Conservation (phyloP, 2,888 invertebrate genomes). For the Ophion costatus region DNA sequence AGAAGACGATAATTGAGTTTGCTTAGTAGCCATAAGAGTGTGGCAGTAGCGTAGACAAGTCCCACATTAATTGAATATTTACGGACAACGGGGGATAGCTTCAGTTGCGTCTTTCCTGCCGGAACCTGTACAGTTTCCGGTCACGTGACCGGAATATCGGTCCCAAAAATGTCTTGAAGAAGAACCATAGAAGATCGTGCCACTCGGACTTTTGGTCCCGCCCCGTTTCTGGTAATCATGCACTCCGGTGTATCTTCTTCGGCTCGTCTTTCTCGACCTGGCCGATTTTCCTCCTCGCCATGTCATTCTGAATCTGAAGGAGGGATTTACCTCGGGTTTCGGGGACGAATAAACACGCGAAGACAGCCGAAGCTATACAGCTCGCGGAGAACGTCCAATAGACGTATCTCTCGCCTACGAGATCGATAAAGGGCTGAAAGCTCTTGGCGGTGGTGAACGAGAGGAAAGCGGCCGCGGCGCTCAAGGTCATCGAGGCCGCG, state of each 20-base stretch:
- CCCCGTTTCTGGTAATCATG: background rate
- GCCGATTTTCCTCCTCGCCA: constrained; percentile 35
- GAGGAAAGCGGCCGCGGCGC: constrained; percentile 72
- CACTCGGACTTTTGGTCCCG: background rate
- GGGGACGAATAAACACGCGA: constrained; percentile 74
- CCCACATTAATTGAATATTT: background rate
- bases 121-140: background rate
- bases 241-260: background rate
- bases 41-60: background rate
- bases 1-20: background rate
- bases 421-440: constrained; percentile 76
- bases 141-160: background rate
- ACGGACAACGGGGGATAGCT: background rate
- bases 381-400: constrained; percentile 77
- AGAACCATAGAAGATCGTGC: background rate
- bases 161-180: background rate
- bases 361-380: constrained; percentile 72
- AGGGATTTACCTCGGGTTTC: constrained; percentile 80
- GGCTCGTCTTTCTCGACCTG: background rate
- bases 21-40: background rate
- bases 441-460: constrained; percentile 74
- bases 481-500: constrained; percentile 74
- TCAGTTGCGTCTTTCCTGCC: background rate
- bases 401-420: constrained; percentile 77
- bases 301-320: constrained; percentile 75